Evolutionary conservation across 2,888 invertebrate genomes (phyloP).

Genomic region (Lordiphosa fenestrarum): DNA sequence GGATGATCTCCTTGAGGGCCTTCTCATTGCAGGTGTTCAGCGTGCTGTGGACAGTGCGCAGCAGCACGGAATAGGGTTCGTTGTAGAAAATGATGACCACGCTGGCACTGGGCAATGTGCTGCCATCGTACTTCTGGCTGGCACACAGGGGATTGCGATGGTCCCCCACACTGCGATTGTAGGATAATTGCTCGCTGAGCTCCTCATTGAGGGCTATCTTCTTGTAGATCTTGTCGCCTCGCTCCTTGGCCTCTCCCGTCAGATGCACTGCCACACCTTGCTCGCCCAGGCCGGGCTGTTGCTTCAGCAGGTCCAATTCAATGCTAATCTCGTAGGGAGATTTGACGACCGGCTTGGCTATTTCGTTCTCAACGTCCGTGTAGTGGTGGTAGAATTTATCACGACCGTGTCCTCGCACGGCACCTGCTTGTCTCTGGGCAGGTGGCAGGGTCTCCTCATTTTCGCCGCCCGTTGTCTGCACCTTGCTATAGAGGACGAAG

Average conservation of each 20-base stretch:
- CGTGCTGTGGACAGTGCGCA: slow-evolving; percentile 89
- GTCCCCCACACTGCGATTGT: slow-evolving; percentile 85
- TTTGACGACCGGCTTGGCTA: slow-evolving; percentile 40
- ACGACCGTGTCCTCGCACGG: slow-evolving; percentile 32
- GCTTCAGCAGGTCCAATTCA: slow-evolving; percentile 84
- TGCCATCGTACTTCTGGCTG: slow-evolving; percentile 82
- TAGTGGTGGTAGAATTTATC: slow-evolving; percentile 32
- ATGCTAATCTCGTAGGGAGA: slow-evolving; percentile 80
- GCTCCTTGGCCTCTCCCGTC: slow-evolving; percentile 84
- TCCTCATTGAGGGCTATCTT: slow-evolving; percentile 93
- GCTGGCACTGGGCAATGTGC: slow-evolving; percentile 86
- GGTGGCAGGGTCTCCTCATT: slow-evolving; percentile 35
- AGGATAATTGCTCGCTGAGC: slow-evolving; percentile 92
- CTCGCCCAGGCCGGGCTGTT: slow-evolving; percentile 87
- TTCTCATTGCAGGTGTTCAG: slow-evolving; percentile 85
- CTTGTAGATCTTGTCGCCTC: slow-evolving; percentile 87
- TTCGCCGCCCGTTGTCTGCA: slow-evolving; percentile 51
- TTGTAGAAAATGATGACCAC: slow-evolving; percentile 94
- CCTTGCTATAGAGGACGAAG: slow-evolving; percentile 78
- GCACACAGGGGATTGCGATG: slow-evolving; percentile 78
- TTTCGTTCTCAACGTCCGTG: slow-evolving; percentile 56
- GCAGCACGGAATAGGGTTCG: slow-evolving; percentile 92
- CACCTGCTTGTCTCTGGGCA: slow-evolving; percentile 15
- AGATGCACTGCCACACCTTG: slow-evolving; percentile 86
- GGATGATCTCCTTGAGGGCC: slow-evolving; percentile 91